Percentiles rank a stretch among this genome's conserved stretches.
These are phyloP conservation scores for Ahaetulla prasina DNA, from an alignment of 2,113 vertebrate species.

Conservation along the genomic window DNA sequence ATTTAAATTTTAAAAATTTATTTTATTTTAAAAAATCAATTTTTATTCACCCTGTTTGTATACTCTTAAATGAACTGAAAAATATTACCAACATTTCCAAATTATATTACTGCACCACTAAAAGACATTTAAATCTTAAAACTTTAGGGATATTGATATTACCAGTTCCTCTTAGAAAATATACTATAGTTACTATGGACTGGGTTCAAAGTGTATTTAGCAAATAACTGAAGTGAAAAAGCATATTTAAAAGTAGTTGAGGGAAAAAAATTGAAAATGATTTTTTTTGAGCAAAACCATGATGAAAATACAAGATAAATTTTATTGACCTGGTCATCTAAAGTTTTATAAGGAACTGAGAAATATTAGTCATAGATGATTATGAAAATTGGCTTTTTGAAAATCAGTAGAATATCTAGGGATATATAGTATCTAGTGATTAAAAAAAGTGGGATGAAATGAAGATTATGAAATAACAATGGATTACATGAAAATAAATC, in stretches of 20 bases:
- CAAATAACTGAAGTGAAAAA: neutral
- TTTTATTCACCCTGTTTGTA: neutral
- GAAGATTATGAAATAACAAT: neutral
- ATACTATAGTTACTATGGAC: neutral
- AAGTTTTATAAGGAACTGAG: neutral
- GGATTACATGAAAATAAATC: neutral
- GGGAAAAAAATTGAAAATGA: neutral
- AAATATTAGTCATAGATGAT: neutral
- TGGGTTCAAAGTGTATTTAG: neutral
- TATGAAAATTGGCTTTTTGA: neutral
- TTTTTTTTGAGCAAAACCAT: neutral
- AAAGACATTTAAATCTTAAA: neutral
- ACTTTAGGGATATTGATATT: neutral
- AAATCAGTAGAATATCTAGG: neutral
- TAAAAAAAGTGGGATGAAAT: neutral
- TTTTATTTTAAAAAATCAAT: no score
- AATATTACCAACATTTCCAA: neutral
- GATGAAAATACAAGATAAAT: neutral
- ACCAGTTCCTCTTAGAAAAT: neutral
- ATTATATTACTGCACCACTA: neutral
- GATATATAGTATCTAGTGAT: neutral
- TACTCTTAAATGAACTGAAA: neutral
- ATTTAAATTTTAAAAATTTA: no score
- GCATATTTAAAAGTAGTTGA: neutral
- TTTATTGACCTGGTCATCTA: neutral